phyloP scores from a whole-genome alignment of 1,140 invertebrate genomes.

The Aricia agestis region DNA sequence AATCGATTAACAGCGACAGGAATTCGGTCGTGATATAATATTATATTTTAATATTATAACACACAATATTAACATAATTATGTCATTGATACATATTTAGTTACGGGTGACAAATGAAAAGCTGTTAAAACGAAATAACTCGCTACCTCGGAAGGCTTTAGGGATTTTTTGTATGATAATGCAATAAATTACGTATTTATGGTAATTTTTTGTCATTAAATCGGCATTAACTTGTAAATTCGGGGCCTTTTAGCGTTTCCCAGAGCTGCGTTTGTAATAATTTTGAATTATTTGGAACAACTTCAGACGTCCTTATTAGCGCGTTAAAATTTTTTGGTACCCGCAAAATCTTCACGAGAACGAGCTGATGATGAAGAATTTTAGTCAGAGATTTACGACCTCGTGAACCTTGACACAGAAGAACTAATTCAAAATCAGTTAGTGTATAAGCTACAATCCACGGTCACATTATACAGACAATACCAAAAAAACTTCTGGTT shows the following conservation, averaged over 20 bases:
- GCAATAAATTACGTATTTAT: slow-evolving; percentile 40
- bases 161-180: slow-evolving; percentile 22
- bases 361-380: no score
- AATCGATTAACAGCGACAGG: slow-evolving; percentile 13
- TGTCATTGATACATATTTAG: slow-evolving; percentile 47
- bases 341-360: no score
- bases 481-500: no score
- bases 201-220: slow-evolving; percentile 33
- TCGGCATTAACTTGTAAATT: slow-evolving; percentile 11
- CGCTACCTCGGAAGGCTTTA: slow-evolving; percentile 24
- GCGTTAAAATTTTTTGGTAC: not conserved
- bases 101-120: slow-evolving; percentile 56
- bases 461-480: no score
- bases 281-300: not conserved
- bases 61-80: slow-evolving; percentile 45
- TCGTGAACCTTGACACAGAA: no score
- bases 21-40: slow-evolving; percentile 12
- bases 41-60: slow-evolving; percentile 23
- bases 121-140: slow-evolving; percentile 44
- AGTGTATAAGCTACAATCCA: no score
- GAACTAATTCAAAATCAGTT: no score
- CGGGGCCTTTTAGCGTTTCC: not conserved
- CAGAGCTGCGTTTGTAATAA: not conserved
- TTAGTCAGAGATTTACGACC: no score
- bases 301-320: not conserved